phyloP scores from a whole-genome alignment of 2,113 vertebrate species.

The Craseonycteris thonglongyai region DNA sequence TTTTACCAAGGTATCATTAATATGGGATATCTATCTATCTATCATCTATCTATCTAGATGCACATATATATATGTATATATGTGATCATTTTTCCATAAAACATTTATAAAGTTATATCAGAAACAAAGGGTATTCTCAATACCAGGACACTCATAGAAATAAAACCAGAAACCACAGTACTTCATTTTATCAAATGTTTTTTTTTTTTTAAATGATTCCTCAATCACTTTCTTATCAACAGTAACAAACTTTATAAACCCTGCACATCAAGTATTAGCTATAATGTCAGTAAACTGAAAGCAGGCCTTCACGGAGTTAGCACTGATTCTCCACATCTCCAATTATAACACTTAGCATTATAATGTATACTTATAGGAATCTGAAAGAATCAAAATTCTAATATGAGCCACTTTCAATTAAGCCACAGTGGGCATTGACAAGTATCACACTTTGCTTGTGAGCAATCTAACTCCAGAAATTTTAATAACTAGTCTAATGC shows the following conservation, averaged over 20 bases:
- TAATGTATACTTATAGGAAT: neutral
- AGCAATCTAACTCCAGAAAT: neutral
- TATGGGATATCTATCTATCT: no score
- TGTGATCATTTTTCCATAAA: neutral
- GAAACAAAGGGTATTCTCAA: neutral
- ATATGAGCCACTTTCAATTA: neutral
- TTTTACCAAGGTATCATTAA: neutral
- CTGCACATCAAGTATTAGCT: neutral
- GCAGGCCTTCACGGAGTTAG: fast-evolving
- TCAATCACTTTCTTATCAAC: neutral
- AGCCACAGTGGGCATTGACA: neutral
- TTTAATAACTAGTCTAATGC: neutral
- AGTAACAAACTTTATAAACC: neutral
- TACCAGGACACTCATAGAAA: neutral
- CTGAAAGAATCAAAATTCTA: neutral
- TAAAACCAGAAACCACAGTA: neutral
- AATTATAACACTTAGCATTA: neutral
- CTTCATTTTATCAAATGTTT: neutral
- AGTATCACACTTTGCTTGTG: neutral
- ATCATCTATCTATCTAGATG: no score
- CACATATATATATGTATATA: no score
- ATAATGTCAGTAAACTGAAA: neutral
- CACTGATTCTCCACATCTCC: neutral
- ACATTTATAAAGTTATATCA: neutral
- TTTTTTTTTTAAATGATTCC: neutral